A percentile compares a stretch with the other conserved stretches of the same genome.
Conservation (phyloP, 2,797 vertebrate genomes). For the Cottoperca gobio region DNA sequence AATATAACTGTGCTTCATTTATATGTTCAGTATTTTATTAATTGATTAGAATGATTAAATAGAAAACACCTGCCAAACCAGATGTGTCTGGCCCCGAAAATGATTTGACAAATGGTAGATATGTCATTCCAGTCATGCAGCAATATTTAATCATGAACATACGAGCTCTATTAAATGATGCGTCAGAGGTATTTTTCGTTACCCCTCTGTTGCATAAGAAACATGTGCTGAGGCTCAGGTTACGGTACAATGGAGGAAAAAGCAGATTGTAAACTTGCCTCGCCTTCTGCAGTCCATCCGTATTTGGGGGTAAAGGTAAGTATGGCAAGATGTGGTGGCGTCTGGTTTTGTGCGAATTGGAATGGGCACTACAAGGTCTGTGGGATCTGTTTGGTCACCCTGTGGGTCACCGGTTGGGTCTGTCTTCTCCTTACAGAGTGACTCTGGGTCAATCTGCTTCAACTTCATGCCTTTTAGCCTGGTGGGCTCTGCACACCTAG, state of each 20-base stretch:
- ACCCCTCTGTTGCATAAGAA: constrained; percentile 43
- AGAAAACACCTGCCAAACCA: constrained; percentile 46
- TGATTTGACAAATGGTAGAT: constrained; percentile 27
- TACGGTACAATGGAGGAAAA: background rate
- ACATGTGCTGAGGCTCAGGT: constrained; percentile 10
- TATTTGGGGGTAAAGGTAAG: constrained; percentile 89
- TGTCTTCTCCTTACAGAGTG: constrained; percentile 86
- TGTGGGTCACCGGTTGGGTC: constrained; percentile 7
- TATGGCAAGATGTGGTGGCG: constrained; percentile 88
- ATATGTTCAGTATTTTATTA: background rate
- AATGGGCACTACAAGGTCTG: constrained; percentile 31
- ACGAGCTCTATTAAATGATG: constrained; percentile 8
- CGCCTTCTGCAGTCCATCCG: constrained; percentile 91
- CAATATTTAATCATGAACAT: constrained; percentile 43
- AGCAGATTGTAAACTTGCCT: constrained; percentile 83
- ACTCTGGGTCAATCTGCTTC: constrained; percentile 86
- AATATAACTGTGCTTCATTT: background rate
- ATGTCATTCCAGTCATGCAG: constrained; percentile 29
- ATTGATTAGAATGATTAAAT: constrained; percentile 1
- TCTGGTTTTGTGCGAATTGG: constrained; percentile 82
- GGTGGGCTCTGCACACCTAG: constrained; percentile 86
- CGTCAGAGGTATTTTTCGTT: constrained; percentile 20
- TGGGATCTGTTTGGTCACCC: constrained; percentile 48
- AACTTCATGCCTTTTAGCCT: constrained; percentile 87
- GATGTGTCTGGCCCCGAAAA: constrained; percentile 24